Evolutionary conservation across 2,113 vertebrate species (phyloP).

Genomic region (Xiphophorus hellerii): DNA sequence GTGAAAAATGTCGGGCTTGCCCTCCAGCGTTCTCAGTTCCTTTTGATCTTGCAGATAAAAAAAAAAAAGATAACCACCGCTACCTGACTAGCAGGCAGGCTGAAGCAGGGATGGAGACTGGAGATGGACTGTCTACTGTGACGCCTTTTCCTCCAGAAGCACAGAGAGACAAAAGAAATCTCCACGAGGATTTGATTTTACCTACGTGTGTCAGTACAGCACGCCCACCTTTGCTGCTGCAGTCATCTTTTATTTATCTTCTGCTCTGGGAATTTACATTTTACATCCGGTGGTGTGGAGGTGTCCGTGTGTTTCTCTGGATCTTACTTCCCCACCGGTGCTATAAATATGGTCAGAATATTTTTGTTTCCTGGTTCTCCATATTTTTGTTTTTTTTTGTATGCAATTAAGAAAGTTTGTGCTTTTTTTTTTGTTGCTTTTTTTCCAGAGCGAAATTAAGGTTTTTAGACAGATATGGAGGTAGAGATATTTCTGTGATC

Average conservation of each 20-base stretch:
- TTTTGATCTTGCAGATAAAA: constrained; percentile 24
- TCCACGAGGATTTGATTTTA: constrained; percentile 45
- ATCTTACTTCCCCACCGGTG: neutral
- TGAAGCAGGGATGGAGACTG: constrained; percentile 28
- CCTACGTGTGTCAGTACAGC: constrained; percentile 48
- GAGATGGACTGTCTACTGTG: constrained; percentile 48
- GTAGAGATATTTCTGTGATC: neutral
- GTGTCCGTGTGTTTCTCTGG: neutral
- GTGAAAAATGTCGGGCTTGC: neutral
- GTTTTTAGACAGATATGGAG: neutral
- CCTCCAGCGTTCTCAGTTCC: constrained; percentile 11
- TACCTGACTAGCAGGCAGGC: constrained; percentile 37
- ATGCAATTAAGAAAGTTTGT: neutral
- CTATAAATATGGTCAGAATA: no score
- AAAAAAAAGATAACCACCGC: neutral
- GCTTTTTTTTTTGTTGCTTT: neutral
- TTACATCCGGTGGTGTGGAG: constrained; percentile 24
- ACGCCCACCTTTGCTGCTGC: constrained; percentile 28
- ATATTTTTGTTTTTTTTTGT: neutral
- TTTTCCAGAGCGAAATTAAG: no score
- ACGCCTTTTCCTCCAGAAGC: constrained; percentile 37
- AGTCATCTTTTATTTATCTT: constrained; percentile 68
- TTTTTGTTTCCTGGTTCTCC: no score
- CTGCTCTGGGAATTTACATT: constrained; percentile 59
- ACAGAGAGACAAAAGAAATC: constrained; percentile 41